These are phyloP conservation scores for Agrilus planipennis DNA, from an alignment of 1,140 invertebrate genomes.

Conservation along the genomic window DNA sequence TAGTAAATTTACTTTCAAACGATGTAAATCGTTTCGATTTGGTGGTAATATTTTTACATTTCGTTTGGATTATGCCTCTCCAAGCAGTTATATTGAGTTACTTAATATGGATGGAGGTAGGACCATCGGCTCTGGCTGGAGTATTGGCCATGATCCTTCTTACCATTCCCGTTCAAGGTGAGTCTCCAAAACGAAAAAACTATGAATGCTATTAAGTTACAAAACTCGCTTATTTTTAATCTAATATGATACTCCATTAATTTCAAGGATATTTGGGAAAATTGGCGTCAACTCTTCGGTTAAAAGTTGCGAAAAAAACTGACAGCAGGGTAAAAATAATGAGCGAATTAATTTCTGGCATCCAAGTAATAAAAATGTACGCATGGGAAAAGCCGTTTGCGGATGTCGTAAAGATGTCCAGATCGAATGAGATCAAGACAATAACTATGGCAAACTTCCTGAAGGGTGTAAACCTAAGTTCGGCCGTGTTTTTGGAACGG, in stretches of 20 bases:
- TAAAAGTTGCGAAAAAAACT: conserved; percentile 52
- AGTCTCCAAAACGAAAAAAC: conserved; percentile 34
- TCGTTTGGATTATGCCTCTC: conserved; percentile 57
- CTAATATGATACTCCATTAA: conserved; percentile 15
- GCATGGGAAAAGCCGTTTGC: conserved; percentile 66
- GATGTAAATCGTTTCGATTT: conserved; percentile 57
- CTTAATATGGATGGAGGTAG: conserved; percentile 48
- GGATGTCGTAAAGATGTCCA: conserved; percentile 42
- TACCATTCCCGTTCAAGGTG: conserved; percentile 52
- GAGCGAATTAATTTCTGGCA: conserved; percentile 64
- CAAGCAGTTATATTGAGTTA: conserved; percentile 37
- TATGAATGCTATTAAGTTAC: not conserved
- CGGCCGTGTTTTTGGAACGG: conserved; percentile 52
- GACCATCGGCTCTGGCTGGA: conserved; percentile 53
- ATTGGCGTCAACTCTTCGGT: conserved; percentile 39
- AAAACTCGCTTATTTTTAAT: not conserved
- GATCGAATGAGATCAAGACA: conserved; percentile 38
- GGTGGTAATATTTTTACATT: conserved; percentile 47
- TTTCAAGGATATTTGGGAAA: conserved; percentile 37
- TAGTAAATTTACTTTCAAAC: conserved; percentile 77
- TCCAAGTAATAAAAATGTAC: conserved; percentile 74
- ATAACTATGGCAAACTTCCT: conserved; percentile 50
- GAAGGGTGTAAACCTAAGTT: conserved; percentile 57
- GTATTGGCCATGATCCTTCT: conserved; percentile 43
- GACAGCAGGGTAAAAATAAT: conserved; percentile 68